These are phyloP conservation scores for Balaenoptera acutorostrata DNA, from an alignment of 2,113 vertebrate genomes.

Conservation along the genomic window DNA sequence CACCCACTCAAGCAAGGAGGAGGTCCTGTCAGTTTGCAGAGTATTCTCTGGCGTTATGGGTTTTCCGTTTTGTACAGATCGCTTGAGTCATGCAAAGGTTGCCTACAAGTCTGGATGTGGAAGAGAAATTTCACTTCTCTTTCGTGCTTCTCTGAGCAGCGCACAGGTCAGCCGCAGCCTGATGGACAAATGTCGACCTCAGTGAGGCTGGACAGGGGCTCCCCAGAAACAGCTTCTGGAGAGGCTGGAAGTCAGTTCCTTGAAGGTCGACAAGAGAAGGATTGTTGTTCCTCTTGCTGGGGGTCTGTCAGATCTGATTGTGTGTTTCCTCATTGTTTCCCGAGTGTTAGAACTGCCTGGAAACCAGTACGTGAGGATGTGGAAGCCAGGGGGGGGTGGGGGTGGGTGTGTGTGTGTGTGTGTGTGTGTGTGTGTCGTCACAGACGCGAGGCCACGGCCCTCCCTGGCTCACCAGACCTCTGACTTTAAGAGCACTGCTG, in stretches of 20 bases:
- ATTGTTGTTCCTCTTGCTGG: background rate
- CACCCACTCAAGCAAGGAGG: background rate
- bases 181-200: background rate
- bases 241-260: background rate
- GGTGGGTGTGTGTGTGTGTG: background rate
- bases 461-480: background rate
- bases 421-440: background rate
- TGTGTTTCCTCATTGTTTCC: background rate
- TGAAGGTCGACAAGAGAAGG: background rate
- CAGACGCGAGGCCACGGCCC: background rate
- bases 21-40: background rate
- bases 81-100: background rate
- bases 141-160: background rate
- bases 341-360: background rate
- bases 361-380: background rate
- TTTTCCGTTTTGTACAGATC: background rate
- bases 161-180: background rate
- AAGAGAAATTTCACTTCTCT: background rate
- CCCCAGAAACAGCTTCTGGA: background rate
- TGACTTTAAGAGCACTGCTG: background rate
- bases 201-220: background rate
- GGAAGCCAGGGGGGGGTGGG: background rate
- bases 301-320: background rate
- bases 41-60: background rate
- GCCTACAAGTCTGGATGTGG: background rate